These are phyloP conservation scores for Burhinus bistriatus DNA, from an alignment of 2,113 vertebrate genomes.

Conservation along the genomic window DNA sequence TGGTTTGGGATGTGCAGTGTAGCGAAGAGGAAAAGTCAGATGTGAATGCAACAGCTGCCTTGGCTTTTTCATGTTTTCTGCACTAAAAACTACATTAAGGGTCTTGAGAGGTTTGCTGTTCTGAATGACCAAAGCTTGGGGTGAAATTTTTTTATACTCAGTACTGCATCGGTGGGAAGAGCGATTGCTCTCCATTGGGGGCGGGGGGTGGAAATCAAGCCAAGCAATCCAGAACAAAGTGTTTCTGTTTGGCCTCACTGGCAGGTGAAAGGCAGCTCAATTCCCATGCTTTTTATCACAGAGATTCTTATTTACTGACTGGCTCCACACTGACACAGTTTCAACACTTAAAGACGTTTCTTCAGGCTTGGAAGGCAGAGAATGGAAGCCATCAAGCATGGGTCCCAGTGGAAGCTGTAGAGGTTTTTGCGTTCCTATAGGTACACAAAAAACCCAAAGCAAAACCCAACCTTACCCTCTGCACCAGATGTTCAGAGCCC, in stretches of 20 bases:
- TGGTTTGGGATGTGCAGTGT: background rate
- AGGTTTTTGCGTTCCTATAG: background rate
- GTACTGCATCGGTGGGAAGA: background rate
- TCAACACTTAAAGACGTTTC: background rate
- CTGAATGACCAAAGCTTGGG: background rate
- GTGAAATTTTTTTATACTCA: background rate
- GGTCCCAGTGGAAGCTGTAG: background rate
- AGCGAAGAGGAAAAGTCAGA: background rate
- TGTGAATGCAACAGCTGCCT: background rate
- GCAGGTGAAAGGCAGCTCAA: conserved; percentile 22
- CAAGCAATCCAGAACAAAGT: background rate
- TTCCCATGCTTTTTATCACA: conserved; percentile 29
- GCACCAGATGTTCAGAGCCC: background rate
- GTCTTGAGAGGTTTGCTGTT: background rate
- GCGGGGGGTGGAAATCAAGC: background rate
- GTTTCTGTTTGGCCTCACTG: background rate
- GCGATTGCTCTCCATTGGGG: background rate
- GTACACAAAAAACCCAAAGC: background rate
- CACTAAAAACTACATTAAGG: background rate
- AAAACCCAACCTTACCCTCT: background rate
- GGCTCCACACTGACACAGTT: background rate
- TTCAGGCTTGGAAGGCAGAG: background rate
- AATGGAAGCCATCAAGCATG: background rate
- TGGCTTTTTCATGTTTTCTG: conserved; percentile 3
- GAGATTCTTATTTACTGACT: background rate